Conservation (phyloP, 2,797 vertebrate genomes). For the Varecia variegata region DNA sequence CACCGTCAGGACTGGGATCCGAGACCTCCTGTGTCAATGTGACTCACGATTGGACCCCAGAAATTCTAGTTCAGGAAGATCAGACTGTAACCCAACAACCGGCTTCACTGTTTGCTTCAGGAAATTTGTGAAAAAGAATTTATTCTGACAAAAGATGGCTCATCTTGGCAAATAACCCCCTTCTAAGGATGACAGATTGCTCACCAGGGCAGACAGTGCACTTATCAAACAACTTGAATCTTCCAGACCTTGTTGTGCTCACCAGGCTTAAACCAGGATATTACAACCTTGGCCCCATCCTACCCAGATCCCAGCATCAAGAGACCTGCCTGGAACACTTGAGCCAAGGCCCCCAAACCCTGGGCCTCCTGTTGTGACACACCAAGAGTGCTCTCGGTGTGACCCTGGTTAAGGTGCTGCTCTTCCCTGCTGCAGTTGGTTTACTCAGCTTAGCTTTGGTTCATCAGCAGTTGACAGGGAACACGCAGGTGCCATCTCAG, state of each 20-base stretch:
- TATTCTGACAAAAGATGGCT: background rate
- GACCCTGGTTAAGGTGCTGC: background rate
- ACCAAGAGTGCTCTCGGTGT: fast-evolving
- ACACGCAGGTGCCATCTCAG: too few species aligned
- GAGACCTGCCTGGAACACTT: background rate
- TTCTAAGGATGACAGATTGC: background rate
- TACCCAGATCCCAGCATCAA: background rate
- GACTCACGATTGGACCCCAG: too few species aligned
- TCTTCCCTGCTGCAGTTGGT: background rate
- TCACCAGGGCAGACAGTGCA: background rate
- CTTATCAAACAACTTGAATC: background rate
- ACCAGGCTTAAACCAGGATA: background rate
- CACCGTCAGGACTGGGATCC: background rate
- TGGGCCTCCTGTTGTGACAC: too few species aligned
- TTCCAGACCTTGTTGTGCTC: background rate
- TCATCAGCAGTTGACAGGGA: background rate
- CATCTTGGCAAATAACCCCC: background rate
- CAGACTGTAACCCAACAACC: background rate
- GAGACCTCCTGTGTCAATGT: background rate
- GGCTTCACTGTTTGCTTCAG: background rate
- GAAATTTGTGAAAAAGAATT: background rate
- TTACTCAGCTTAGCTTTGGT: background rate
- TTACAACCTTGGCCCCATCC: background rate
- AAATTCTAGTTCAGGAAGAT: background rate
- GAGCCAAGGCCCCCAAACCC: background rate